Base-by-base conservation (phyloP, 2,888 invertebrate genomes). In the Drosophila paramelanica region DNA sequence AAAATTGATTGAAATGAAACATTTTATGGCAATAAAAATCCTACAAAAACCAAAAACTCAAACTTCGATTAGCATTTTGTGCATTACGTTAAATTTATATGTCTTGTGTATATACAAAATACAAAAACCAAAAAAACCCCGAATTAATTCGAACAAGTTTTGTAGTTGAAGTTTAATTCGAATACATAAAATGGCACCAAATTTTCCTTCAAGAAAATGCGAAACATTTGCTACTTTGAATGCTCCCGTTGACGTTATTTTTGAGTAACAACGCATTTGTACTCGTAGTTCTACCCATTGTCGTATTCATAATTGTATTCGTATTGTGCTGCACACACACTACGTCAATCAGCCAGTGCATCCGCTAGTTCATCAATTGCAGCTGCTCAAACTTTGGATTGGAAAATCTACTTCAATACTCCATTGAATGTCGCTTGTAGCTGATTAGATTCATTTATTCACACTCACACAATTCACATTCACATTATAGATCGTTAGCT, bases 31-130 rank as follows among this genome's bases (percentile, higher is more conserved):
- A 47, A 42, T 10, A 3, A 31, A 31, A 27, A 6, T 7, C 27
- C 45, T 55, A 38, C 1, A 33, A 33, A 33, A 10, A 47, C 50
- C 38, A 23, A 25, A 8, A 27, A 49, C 23, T 14, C 33, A 25
- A 55, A 50, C n/a, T 67, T 72, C 53, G 67, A 60, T 67, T 68
- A 78, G 79, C 61, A 77, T 73, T 73, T 58, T 73, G 71, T 64
- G 62, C 70, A 71, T 69, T 69, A 61, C 43, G 53, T 73, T 53
- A 3, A 46, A 13, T 42, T 57, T 59, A 38, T n/a, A 55, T 73
- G 62, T 74, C 46, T 57, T 78, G 62, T 73, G 67, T 73, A 62
- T 43, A 75, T 56, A 67, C 49, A 61, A 67, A 38, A 33, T 49
- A 47, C 51, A 47, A 31, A 23, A 57, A 39, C 6, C 31, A 69